Evolutionary conservation across 2,113 vertebrate genomes (phyloP), one percentile per base, ranked within the genome.

Genomic region (Salvelinus namaycush): DNA sequence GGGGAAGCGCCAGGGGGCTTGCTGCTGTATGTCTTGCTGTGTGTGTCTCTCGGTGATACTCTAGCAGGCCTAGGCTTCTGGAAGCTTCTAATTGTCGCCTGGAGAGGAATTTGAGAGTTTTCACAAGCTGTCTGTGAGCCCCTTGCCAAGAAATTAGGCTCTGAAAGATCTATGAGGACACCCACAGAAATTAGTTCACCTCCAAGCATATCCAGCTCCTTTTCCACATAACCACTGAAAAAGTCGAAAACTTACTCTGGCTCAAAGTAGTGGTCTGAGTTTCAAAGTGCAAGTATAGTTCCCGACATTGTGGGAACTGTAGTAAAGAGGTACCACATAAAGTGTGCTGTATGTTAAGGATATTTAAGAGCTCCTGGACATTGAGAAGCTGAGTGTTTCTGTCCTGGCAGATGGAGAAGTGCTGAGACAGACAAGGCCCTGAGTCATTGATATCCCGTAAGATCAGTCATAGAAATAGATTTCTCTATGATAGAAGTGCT

Each of bases 11-110:
- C 44, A 1, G 29, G 79, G 16, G 76, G 79, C 76, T 76, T 39
- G 62, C 79, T 62, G 26, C 77, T 70, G 64, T 62, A 49, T 60
- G 65, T 77, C 66, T 71, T 39, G 39, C 39, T 39, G 39, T 39
- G 18, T 51, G 5, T 34, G 16, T 16, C n/a, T 70, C 34, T 49
- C 39, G 1, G 3, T 70, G 14, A 16, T 49, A n/a, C 39, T 11
- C 6, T 48, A n/a, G 34, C 34, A 24, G 20, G 68, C 34, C 49
- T 44, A 76, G 0, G 4, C 80, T 87, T 83, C 76, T 3, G 3
- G 29, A 26, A 77, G 74, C 22, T 72, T 54, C 2, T 82, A 86
- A 86, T 84, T 84, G 81, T 76, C 78, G 68, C 84, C 81, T 5
- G 6, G 68, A 79, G 75, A 44, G 14, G 68, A 69, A 80, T 74